Evolutionary conservation across 1,140 invertebrate genomes (phyloP), one percentile per base, ranked within the genome.

Genomic region (Drosophila leontia): DNA sequence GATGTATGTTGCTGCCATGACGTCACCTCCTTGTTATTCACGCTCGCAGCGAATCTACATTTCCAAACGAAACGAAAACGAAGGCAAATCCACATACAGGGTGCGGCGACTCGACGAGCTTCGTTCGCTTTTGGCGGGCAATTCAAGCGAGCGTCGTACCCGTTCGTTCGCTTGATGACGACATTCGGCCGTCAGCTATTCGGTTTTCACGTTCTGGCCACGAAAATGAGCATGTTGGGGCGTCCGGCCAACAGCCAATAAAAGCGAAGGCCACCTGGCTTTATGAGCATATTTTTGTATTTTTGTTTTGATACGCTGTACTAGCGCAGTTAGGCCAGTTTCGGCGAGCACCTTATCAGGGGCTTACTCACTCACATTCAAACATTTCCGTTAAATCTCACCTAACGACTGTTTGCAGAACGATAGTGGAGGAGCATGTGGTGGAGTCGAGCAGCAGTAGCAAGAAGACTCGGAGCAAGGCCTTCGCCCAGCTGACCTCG

Each of bases 401-500:
- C 39, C 55, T 48, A 77, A 17, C 48, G 34, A 9, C 51, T 50
- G 47, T 51, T 81, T 90, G 9, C 62, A 92, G 91, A 76, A 92
- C 91, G 32, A 92, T 92, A 68, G 47, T 92, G 23, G 91, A 92
- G 71, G 91, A 92, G 59, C 81, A 78, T 48, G 75, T 86, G 42
- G 67, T 80, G 13, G 79, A 82, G 45, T 81, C 84, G 6, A 78
- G 53, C 34, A 68, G 55, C 37, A 64, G 44, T 15, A 63, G 48
- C 37, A 80, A 76, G 44, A 74, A 75, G 48, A 65, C 70, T 12
- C 74, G 78, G 12, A 62, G 64, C 47, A 88, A 91, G 61, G 64
- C 67, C 17, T 71, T 80, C 7, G 45, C 63, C 6, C 72, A 72
- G 26, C 13, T 86, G 17, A 80, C 82, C 35, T 85, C 82, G 32